Base-by-base conservation (phyloP, 2,888 invertebrate species). In the Phlogophora meticulosa region DNA sequence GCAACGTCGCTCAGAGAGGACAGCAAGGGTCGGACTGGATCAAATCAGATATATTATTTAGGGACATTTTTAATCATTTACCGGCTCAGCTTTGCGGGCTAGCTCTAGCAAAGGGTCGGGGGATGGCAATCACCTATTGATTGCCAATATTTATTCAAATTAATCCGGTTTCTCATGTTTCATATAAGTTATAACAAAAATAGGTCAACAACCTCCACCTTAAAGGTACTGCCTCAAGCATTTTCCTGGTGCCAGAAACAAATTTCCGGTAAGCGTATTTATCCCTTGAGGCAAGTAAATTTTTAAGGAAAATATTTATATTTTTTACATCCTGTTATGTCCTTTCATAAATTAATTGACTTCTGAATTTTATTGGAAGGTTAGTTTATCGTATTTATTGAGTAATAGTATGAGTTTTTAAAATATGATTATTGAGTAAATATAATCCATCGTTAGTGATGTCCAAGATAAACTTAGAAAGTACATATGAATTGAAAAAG, bases 181-280 rank as follows among this genome's bases (percentile, higher is more conserved):
- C 28, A 15, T n/a, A 40, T 15, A n/a, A n/a, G n/a, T 7, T 17
- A 42, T 9, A 42, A n/a, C n/a, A 34, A 45, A 58, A 46, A 45
- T 20, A 46, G 46, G 28, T 15, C n/a, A 45, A 32, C 36, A 4
- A 53, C n/a, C 20, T 20, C 9, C 13, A 24, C 20, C 20, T n/a
- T 11, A 38, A 10, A 42, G 42, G 13, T 24, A 15, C 13, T 11
- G 1, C 13, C 15, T 28, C 3, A 55, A 58, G 22, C 43, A 42
- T 58, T 69, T 57, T 57, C 17, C 13, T 22, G 43, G 22, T 34
- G 49, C 13, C 24, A 34, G 45, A 49, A 69, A n/a, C 24, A 45
- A 71, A 58, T 76, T 75, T 61, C 73, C 67, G 45, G 45, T 7
- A n/a, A 11, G 32, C 15, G n/a, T 49, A 10, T 38, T 32, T 17